phyloP scores from a whole-genome alignment of 2,888 invertebrate species.

The Euclidia mi region DNA sequence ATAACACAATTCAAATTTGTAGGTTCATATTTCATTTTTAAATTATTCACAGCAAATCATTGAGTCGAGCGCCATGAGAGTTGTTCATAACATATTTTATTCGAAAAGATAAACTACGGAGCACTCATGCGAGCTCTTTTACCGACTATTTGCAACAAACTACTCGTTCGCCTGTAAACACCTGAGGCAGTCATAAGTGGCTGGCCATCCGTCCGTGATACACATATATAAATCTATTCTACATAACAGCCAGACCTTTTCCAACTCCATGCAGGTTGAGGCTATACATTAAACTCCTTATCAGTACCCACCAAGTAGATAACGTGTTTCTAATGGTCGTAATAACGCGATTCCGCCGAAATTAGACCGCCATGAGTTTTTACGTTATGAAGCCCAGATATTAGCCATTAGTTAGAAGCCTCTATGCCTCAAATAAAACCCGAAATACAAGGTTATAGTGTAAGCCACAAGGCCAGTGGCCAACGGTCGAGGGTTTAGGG shows the following conservation, averaged over 20 bases:
- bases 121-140: too few species aligned
- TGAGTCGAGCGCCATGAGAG: too few species aligned
- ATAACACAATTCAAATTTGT: too few species aligned
- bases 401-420: conserved; percentile 36
- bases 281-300: conserved; percentile 40
- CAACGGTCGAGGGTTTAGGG: conserved; percentile 38
- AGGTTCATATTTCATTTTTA: too few species aligned
- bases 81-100: too few species aligned
- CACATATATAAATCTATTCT: conserved; percentile 1
- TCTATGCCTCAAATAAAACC: conserved; percentile 44
- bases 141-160: too few species aligned
- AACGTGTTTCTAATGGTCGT: conserved; percentile 45
- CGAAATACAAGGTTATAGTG: conserved; percentile 48
- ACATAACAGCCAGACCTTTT: conserved; percentile 1
- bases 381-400: conserved; percentile 42
- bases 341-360: conserved; percentile 42
- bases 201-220: not conserved
- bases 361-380: conserved; percentile 44
- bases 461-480: conserved; percentile 43
- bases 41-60: too few species aligned
- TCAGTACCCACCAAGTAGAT: conserved; percentile 41
- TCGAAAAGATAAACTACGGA: too few species aligned
- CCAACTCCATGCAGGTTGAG: conserved; percentile 8
- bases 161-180: too few species aligned
- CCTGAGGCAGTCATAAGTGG: not conserved